Conservation (phyloP, 2,113 vertebrate species). For the Sceloporus tristichus region DNA sequence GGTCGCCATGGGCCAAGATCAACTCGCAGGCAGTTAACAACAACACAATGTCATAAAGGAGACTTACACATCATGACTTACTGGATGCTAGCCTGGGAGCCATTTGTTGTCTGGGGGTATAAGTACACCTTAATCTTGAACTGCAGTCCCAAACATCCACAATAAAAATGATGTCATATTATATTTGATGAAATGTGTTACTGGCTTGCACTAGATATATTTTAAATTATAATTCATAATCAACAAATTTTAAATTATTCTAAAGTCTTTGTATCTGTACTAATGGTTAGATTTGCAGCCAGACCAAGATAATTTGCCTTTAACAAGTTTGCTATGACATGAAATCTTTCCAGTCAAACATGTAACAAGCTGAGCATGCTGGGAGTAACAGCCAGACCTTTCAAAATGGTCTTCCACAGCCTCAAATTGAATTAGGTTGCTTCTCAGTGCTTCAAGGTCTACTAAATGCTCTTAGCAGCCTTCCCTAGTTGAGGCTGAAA, state of each 20-base stretch:
- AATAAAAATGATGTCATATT: neutral
- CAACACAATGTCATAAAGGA: too few species aligned
- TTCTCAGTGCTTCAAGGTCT: neutral
- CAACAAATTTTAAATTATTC: neutral
- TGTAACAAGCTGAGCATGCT: neutral
- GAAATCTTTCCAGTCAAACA: neutral
- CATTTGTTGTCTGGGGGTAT: neutral
- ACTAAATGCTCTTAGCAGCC: too few species aligned
- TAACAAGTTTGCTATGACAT: neutral
- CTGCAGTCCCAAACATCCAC: neutral
- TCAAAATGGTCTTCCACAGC: neutral
- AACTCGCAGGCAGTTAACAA: too few species aligned
- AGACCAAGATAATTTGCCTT: neutral
- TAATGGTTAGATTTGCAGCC: neutral
- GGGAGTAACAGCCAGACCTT: neutral
- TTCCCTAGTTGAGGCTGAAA: too few species aligned
- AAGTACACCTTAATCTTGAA: conserved; percentile 25
- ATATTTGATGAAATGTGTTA: neutral
- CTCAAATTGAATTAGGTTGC: neutral
- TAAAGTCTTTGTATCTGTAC: neutral
- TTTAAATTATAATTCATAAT: neutral
- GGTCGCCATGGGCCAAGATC: too few species aligned
- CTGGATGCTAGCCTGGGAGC: neutral
- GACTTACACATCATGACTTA: too few species aligned
- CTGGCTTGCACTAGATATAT: neutral